These are phyloP conservation scores for Carassius auratus DNA, from an alignment of 2,113 vertebrate genomes.

Conservation along the genomic window DNA sequence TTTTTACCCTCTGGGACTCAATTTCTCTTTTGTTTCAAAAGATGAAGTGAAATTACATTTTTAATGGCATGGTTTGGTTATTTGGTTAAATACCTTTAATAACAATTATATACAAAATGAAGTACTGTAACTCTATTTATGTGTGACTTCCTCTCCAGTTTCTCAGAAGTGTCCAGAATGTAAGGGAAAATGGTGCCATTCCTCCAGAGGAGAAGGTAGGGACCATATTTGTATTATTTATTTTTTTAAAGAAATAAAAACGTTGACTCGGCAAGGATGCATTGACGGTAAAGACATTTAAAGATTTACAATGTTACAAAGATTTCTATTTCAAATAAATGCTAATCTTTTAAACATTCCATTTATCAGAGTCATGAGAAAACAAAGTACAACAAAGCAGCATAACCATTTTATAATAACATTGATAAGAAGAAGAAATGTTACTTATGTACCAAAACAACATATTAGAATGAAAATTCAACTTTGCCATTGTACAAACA, in stretches of 20 bases:
- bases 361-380: neutral
- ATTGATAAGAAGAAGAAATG: neutral
- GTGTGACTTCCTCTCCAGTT: conserved; percentile 76
- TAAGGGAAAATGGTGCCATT: conserved; percentile 81
- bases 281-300: neutral
- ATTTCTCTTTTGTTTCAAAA: neutral
- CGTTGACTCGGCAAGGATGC: neutral
- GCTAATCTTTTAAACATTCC: neutral
- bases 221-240: neutral
- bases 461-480: neutral
- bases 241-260: neutral
- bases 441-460: too few species aligned
- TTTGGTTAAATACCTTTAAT: neutral
- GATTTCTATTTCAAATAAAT: neutral
- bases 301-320: neutral
- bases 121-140: conserved; percentile 19
- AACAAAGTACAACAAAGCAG: neutral
- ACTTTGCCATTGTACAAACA: neutral
- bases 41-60: neutral
- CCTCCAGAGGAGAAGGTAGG: conserved; percentile 89
- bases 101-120: neutral
- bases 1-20: neutral
- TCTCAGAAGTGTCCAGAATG: conserved; percentile 79
- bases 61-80: neutral
- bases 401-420: neutral